These are phyloP conservation scores for Patella depressa DNA, from an alignment of 2,888 invertebrate genomes.

Conservation along the genomic window DNA sequence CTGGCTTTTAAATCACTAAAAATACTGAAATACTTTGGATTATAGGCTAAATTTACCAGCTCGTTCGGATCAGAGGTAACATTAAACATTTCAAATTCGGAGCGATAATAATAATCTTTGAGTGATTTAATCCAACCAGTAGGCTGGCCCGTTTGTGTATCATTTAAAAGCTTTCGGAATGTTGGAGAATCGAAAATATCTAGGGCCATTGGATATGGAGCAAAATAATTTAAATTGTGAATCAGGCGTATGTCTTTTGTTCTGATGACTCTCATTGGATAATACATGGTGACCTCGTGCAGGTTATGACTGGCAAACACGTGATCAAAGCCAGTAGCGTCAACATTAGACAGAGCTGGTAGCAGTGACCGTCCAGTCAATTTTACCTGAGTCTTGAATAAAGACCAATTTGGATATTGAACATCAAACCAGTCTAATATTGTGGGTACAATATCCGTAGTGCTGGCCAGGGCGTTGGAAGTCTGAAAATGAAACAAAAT, in stretches of 20 bases:
- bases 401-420: conserved; percentile 62
- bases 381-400: conserved; percentile 47
- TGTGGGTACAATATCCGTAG: conserved; percentile 87
- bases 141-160: conserved; percentile 77
- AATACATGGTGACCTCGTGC: conserved; percentile 94
- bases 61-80: conserved; percentile 84
- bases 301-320: conserved; percentile 86
- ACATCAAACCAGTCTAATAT: conserved; percentile 85
- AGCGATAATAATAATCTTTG: conserved; percentile 83
- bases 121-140: conserved; percentile 87
- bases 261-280: conserved; percentile 87
- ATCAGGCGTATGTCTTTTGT: conserved; percentile 87
- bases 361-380: conserved; percentile 81
- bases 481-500: conserved; percentile 49
- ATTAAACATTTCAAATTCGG: conserved; percentile 91
- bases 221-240: conserved; percentile 88
- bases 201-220: conserved; percentile 92
- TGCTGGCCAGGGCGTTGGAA: conserved; percentile 82
- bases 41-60: conserved; percentile 78
- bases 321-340: conserved; percentile 66
- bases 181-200: conserved; percentile 90
- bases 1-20: conserved; percentile 75
- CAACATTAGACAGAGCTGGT: conserved; percentile 75
- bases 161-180: conserved; percentile 87
- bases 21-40: conserved; percentile 68